These are phyloP conservation scores for Scarus forsteni DNA, from an alignment of 2,797 vertebrate species.

Conservation along the genomic window DNA sequence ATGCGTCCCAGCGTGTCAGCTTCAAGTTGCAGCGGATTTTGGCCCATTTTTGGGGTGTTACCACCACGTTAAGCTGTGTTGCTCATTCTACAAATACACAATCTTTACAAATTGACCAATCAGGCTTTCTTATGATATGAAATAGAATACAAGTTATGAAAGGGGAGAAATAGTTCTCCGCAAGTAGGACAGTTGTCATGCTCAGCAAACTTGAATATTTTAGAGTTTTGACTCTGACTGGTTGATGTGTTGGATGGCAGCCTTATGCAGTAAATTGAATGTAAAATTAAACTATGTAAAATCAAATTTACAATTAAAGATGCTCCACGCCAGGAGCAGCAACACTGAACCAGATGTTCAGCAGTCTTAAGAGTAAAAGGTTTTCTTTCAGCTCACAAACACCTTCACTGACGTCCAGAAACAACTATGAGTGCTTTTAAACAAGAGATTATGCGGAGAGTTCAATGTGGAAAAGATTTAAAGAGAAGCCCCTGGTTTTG, in stretches of 20 bases:
- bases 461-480: not conserved
- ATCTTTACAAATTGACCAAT: no score
- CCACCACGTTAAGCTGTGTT: no score
- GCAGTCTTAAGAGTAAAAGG: not conserved
- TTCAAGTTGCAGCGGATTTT: no score
- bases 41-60: no score
- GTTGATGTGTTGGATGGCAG: conserved; percentile 4
- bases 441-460: not conserved
- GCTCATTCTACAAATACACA: no score
- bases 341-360: conserved; percentile 24
- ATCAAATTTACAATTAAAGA: conserved; percentile 19
- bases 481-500: not conserved
- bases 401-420: not conserved
- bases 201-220: not conserved
- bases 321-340: conserved; percentile 4
- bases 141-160: no score
- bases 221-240: not conserved
- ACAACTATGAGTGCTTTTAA: not conserved
- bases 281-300: conserved; percentile 28
- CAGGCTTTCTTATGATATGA: no score
- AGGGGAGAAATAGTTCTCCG: not conserved
- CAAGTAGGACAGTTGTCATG: not conserved
- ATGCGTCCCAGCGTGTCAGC: no score
- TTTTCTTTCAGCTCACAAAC: conserved; percentile 5
- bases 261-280: conserved; percentile 28